Conservation (phyloP, 1,140 invertebrate species). For the Notospermus geniculatus region DNA sequence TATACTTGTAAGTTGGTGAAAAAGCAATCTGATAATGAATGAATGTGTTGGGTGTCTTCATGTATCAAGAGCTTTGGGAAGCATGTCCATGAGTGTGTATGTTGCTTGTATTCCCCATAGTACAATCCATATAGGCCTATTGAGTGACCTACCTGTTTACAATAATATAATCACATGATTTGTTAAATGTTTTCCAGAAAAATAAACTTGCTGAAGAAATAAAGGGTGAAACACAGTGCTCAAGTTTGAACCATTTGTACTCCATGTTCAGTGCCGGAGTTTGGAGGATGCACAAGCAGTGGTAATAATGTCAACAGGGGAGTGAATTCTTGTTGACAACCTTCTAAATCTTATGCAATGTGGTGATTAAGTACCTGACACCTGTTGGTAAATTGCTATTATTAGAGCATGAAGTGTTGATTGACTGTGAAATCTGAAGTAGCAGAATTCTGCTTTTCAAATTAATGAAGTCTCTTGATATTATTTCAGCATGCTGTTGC, state of each 20-base stretch:
- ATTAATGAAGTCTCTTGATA: conserved; percentile 3
- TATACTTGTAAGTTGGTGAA: conserved; percentile 35
- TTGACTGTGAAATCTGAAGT: no score
- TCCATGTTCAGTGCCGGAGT: conserved; percentile 58
- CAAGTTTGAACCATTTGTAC: conserved; percentile 62
- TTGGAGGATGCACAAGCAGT: conserved; percentile 54
- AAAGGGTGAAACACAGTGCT: conserved; percentile 49
- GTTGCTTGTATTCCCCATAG: no score
- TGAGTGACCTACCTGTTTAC: no score
- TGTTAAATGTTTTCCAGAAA: conserved; percentile 8
- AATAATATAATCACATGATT: no score
- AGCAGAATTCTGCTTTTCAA: no score
- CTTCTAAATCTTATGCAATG: background rate
- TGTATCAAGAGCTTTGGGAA: no score
- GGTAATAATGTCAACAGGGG: conserved; percentile 41
- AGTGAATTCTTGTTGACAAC: background rate
- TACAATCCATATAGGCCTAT: no score
- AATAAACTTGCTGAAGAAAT: conserved; percentile 10
- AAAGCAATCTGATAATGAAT: background rate
- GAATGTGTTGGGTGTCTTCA: no score
- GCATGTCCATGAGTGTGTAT: conserved; percentile 4
- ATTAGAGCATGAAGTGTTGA: no score
- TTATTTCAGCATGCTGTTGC: conserved; percentile 53
- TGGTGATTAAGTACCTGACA: background rate
- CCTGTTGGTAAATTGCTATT: background rate